Evolutionary conservation across 1,140 invertebrate genomes (phyloP), one percentile per base, ranked within the genome.

Genomic region (Solenopsis invicta): DNA sequence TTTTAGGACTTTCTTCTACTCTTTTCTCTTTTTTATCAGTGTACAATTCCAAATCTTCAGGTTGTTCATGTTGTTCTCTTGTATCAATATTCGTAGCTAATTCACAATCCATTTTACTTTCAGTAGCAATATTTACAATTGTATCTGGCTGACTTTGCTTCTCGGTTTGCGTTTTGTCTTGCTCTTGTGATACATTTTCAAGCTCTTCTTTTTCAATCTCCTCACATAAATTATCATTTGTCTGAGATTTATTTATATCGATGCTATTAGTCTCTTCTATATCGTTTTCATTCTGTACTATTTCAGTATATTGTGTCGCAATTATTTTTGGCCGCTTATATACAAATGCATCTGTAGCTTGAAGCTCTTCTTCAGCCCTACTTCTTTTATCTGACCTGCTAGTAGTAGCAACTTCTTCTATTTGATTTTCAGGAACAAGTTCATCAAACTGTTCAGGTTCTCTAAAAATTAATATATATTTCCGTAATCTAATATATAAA

Each of bases 391-490:
- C 41, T 54, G 13, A 50, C 9, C 59, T 59, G 9, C 3, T 3
- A 34, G 9, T 37, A 24, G n/a, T 67, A 52, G 62, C 66, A 29
- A 37, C 13, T 41, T 88, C 13, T 62, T 89, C 71, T 54, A 59
- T 8, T 52, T 87, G 59, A 67, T 24, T 45, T 29, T 59, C 64
- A 37, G 29, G 1, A 56, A 72, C 18, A 85, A 71, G 78, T 76
- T 89, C 85, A 16, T 87, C 74, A 62, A 41, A 41, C 5, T 41
- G 41, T 41, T 80, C 48, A 34, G 59, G 24, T 9, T 72, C 71
- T 21, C 90, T 87, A 24, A 74, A 91, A 88, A 64, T 88, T 41
- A 67, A 76, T 34, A 87, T 66, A 10, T 29, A 21, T 56, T 48
- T 87, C 29, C 67, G 0, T 13, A 86, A 82, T 48, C 13, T 61